Percentiles rank a stretch among this genome's conserved stretches.
Conservation (phyloP, 2,113 vertebrate genomes). For the Suricata suricatta region DNA sequence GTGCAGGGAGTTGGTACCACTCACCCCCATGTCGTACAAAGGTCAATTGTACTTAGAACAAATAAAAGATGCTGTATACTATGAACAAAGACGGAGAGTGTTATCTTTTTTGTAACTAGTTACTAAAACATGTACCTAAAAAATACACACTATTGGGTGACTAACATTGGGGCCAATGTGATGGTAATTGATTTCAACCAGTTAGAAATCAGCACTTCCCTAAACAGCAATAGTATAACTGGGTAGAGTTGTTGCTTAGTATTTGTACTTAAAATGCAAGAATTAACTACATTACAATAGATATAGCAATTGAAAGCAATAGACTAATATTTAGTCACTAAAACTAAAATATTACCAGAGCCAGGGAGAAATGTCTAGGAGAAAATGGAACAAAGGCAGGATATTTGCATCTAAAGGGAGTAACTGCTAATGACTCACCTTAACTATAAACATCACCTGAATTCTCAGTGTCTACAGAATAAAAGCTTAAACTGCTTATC, state of each 20-base stretch:
- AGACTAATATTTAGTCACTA: not conserved
- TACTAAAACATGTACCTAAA: not conserved
- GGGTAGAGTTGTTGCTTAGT: not conserved
- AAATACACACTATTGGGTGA: not conserved
- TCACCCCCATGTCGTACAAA: not conserved
- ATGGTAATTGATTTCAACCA: not conserved
- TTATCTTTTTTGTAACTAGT: not conserved
- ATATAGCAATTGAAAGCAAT: not conserved
- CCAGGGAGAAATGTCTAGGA: not conserved
- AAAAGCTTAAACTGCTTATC: not conserved
- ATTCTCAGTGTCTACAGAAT: not conserved
- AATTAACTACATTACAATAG: not conserved
- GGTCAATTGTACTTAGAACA: not conserved
- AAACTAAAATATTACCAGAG: not conserved
- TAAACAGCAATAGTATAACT: not conserved
- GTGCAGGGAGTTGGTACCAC: not conserved
- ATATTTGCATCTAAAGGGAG: not conserved
- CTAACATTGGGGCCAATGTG: not conserved
- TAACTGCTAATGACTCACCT: not conserved
- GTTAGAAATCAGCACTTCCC: not conserved
- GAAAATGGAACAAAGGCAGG: not conserved
- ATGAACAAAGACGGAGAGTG: not conserved
- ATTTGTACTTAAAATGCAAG: constrained; percentile 28
- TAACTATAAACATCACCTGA: not conserved
- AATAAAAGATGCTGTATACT: not conserved